These are phyloP conservation scores for Maconellicoccus hirsutus DNA, from an alignment of 1,140 invertebrate species.

Conservation along the genomic window DNA sequence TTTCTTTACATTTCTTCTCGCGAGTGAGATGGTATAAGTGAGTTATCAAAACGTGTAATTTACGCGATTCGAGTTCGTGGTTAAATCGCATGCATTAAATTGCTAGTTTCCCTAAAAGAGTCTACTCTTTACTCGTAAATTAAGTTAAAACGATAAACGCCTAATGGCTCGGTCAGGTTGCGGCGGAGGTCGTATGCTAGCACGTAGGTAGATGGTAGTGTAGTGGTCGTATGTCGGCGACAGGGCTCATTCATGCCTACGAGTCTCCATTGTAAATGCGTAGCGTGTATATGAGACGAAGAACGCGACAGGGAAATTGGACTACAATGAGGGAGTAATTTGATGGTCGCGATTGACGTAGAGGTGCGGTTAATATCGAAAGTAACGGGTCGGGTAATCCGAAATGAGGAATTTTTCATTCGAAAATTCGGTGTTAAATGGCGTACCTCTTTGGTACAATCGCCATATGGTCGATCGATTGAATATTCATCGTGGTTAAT, in stretches of 20 bases:
- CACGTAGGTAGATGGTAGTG: neutral
- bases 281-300: neutral
- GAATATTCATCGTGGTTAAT: too few species aligned
- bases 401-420: too few species aligned
- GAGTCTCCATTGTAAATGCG: neutral
- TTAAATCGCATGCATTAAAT: neutral
- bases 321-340: neutral
- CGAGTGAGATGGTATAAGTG: neutral
- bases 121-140: neutral
- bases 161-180: conserved; percentile 10
- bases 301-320: neutral
- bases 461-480: too few species aligned
- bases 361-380: too few species aligned
- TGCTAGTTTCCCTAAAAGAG: too few species aligned
- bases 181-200: neutral
- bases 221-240: conserved; percentile 15
- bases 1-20: neutral
- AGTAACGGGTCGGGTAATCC: too few species aligned
- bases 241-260: conserved; percentile 14
- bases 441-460: too few species aligned
- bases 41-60: conserved; percentile 3
- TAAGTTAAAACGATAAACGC: conserved; percentile 14
- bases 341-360: neutral
- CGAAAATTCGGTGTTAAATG: too few species aligned
- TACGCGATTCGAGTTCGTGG: neutral